Evolutionary conservation across 37 sponge, comb jelly and placozoan genomes (phyloP), one percentile per base, ranked within the genome.

Genomic region (Ianthella basta): DNA sequence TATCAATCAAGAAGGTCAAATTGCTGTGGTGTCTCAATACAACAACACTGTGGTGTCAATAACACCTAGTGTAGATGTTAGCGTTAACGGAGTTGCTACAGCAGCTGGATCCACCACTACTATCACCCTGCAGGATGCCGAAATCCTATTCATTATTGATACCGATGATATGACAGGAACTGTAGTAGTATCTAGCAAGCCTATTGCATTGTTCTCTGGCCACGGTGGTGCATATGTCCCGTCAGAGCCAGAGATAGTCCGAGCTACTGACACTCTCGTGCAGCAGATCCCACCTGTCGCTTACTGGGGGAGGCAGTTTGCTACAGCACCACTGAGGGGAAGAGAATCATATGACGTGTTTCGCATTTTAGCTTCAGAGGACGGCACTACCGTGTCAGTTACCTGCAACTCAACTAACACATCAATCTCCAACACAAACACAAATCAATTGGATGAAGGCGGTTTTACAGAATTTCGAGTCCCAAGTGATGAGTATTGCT

Each of bases 211-310:
- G 3, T 77, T 82, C 50, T 73, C 73, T 34, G 84, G 84, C 3
- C 72, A 89, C 23, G 10, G 39, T 36, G 84, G 85, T 84, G 55
- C 81, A 8, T 19, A 72, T 59, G 64, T 84, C 4, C 87, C 87
- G 36, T 2, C 44, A 41, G 38, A 32, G 69, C n/a, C n/a, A n/a
- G n/a, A n/a, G n/a, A n/a, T n/a, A n/a, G 32, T 35, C 16, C 5
- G 44, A 25, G 61, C 84, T 12, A 88, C 89, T 92, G 92, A 92
- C 55, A 60, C 63, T 38, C 13, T 88, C 2, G 74, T 81, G 68
- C 86, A 92, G 44, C 88, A 88, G 70, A 21, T 92, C 19, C 88
- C 88, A 23, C 88, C 88, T 41, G 88, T 86, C 56, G 63, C 61
- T 4, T 82, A 69, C 16, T 92, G 92, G 92, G 92, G 92, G n/a